Conservation (phyloP, 2,113 vertebrate genomes). For the Percopsis transmontana region DNA sequence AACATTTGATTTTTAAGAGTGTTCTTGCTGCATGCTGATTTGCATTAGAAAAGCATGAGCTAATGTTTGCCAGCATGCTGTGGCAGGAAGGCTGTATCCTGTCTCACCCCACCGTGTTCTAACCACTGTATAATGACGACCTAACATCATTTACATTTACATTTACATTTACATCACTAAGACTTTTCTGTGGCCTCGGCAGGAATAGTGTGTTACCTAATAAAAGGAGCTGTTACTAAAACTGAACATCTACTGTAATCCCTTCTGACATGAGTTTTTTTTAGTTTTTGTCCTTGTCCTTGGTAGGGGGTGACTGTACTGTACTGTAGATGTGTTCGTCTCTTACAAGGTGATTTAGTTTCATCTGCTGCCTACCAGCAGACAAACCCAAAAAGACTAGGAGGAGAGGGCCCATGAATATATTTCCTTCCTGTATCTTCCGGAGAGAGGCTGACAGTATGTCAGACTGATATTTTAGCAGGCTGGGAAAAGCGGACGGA, state of each 20-base stretch:
- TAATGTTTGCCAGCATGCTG: neutral
- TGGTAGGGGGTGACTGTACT: neutral
- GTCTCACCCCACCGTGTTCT: neutral
- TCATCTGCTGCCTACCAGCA: conserved; percentile 1
- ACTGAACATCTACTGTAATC: conserved; percentile 18
- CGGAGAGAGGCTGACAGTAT: neutral
- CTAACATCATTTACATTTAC: conserved; percentile 2
- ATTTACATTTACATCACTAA: too few species aligned
- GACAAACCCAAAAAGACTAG: conserved; percentile 1
- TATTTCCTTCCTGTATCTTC: neutral
- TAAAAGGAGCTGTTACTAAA: neutral
- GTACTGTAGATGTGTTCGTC: neutral
- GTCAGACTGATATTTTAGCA: conserved; percentile 1
- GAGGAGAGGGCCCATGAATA: conserved; percentile 2
- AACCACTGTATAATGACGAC: neutral
- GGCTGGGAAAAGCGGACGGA: conserved; percentile 3
- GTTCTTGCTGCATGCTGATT: neutral
- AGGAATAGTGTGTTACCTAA: neutral
- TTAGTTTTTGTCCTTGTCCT: neutral
- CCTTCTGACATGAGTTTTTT: neutral
- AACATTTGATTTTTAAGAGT: too few species aligned
- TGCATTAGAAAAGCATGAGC: too few species aligned
- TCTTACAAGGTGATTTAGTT: neutral
- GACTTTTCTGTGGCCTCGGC: neutral
- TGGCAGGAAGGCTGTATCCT: neutral